Conservation (phyloP, 2,888 invertebrate genomes). For the Gasteruption jaculator region DNA sequence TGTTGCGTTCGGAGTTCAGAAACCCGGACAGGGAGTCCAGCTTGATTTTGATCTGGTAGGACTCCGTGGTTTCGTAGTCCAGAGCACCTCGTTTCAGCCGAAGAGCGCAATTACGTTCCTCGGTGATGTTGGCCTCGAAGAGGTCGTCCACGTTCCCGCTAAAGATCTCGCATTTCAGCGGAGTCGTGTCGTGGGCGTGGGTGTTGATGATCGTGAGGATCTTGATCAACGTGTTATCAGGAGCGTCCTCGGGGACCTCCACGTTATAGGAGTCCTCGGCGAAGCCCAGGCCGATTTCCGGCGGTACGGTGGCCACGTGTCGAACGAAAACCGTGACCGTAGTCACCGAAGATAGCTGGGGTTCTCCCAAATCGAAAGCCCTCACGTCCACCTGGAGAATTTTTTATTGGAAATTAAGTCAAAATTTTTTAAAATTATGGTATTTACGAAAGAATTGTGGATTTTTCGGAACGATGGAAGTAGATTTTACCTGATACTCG, state of each 20-base stretch:
- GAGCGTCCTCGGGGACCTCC: constrained; percentile 75
- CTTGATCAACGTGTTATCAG: constrained; percentile 64
- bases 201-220: constrained; percentile 72
- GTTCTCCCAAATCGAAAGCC: constrained; percentile 83
- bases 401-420: constrained; percentile 15
- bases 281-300: constrained; percentile 78
- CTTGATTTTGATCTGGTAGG: constrained; percentile 72
- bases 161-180: constrained; percentile 75
- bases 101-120: constrained; percentile 80
- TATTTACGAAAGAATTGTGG: not conserved
- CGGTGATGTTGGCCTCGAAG: constrained; percentile 70
- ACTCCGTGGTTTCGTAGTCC: constrained; percentile 73
- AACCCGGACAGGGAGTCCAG: constrained; percentile 77
- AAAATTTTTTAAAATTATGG: constrained; percentile 13
- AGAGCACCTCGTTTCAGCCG: constrained; percentile 66
- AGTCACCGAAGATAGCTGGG: constrained; percentile 75
- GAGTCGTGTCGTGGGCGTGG: constrained; percentile 63
- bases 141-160: constrained; percentile 71
- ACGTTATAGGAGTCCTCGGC: constrained; percentile 82
- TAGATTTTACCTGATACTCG: constrained; percentile 83
- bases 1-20: constrained; percentile 72
- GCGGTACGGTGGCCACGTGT: constrained; percentile 69
- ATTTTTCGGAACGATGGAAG: not conserved
- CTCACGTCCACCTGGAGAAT: constrained; percentile 69
- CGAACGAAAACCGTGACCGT: constrained; percentile 80